Conservation (phyloP, 1,140 invertebrate genomes). For the Oryzaephilus surinamensis region DNA sequence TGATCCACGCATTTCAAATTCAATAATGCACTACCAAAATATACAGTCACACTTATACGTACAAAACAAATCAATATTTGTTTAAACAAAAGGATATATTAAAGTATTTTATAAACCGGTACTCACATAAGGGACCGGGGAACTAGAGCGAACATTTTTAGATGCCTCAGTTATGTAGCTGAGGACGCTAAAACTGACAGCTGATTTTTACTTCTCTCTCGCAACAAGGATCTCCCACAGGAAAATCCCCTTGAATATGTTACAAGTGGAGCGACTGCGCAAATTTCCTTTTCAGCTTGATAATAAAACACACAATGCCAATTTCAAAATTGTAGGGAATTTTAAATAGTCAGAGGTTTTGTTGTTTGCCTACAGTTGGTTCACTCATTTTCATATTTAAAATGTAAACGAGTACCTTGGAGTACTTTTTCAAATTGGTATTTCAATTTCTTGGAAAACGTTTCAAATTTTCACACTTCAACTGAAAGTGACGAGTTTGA, state of each 20-base stretch:
- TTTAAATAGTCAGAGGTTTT: too few species aligned
- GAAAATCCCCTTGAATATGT: neutral
- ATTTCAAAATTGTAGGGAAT: too few species aligned
- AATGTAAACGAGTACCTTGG: too few species aligned
- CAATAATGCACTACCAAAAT: neutral
- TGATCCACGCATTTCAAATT: neutral
- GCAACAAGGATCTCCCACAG: neutral
- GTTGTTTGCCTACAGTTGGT: too few species aligned
- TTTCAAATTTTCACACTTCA: too few species aligned
- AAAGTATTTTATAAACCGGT: constrained; percentile 2
- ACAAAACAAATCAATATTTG: neutral
- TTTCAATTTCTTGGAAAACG: too few species aligned
- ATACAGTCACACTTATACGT: constrained; percentile 1
- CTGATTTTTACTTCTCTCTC: neutral
- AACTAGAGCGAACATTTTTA: constrained; percentile 11
- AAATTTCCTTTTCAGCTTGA: too few species aligned
- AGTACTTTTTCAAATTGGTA: too few species aligned
- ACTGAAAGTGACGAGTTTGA: too few species aligned
- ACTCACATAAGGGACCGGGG: constrained; percentile 10
- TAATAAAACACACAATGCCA: too few species aligned
- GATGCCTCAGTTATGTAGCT: neutral
- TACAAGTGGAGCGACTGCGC: constrained; percentile 1
- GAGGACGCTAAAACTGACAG: neutral
- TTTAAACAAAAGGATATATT: constrained; percentile 1
- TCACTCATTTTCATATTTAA: too few species aligned